Evolutionary conservation across 2,797 vertebrate genomes (phyloP).

Genomic region (Bovichtus diacanthus): DNA sequence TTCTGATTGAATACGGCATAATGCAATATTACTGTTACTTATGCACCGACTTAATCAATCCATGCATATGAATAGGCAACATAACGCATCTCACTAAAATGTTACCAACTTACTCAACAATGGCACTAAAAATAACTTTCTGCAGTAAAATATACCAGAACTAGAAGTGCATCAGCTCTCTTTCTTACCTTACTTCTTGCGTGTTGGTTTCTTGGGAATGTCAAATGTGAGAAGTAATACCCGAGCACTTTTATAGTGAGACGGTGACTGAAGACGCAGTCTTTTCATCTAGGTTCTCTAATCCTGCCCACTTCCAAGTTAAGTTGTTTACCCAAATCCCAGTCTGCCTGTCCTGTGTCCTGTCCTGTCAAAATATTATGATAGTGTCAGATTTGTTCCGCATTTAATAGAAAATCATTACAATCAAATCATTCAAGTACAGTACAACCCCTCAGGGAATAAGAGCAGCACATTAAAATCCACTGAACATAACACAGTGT

Average conservation of each 20-base stretch:
- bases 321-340: background rate
- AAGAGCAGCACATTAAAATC: constrained; percentile 54
- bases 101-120: background rate
- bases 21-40: background rate
- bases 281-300: background rate
- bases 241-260: constrained; percentile 43
- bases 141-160: background rate
- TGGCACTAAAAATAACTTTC: background rate
- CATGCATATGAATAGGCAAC: background rate
- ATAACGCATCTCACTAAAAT: background rate
- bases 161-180: background rate
- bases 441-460: constrained; percentile 21
- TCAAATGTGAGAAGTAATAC: background rate
- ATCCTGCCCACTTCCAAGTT: background rate
- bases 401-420: constrained; percentile 74
- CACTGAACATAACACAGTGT: constrained; percentile 50
- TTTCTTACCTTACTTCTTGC: constrained; percentile 56
- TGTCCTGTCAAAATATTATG: background rate
- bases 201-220: background rate
- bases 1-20: background rate
- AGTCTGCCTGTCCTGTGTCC: background rate
- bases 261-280: accelerated
- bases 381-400: constrained; percentile 32
- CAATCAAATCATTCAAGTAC: constrained; percentile 52
- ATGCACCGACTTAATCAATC: background rate